Base-by-base conservation (phyloP, 2,113 vertebrate species). In the Megatriorchis doriae region DNA sequence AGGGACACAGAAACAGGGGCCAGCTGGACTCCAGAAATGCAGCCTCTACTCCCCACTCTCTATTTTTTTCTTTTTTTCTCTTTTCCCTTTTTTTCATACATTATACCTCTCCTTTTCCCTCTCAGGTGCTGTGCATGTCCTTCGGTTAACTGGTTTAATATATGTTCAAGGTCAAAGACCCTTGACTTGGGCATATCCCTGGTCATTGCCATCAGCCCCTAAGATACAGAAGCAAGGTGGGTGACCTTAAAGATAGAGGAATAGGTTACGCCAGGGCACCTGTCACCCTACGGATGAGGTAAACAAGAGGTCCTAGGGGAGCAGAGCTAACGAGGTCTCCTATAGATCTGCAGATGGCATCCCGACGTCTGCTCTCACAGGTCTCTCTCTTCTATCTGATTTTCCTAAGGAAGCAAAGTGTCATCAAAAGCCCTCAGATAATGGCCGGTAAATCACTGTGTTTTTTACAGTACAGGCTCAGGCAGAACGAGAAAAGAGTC, bases 41-140 rank as follows among this genome's bases (percentile, higher is more conserved):
- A 67, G 6, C 1, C 0, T 52, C 6, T n/a, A 3, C 19, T 29
- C 8, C n/a, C 2, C 7, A 3, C 3, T 62, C 22, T 43, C 1
- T 32, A 1, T 20, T 32, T 43, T 43, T 3, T 3, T 3, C 1
- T 1, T 26, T 40, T 47, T 65, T 53, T 8, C 1, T 21, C 9
- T 4, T 55, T 26, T 18, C 2, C 2, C 3, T 18, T 40, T 63
- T 62, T 48, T 26, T 27, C 7, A 0, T 36, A 5, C 23, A 29
- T 38, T 36, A 26, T 20, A 7, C 4, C 43, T 52, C 43, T 32
- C 22, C n/a, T 31, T 47, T 67, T 38, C 16, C 20, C 43, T 45
- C 50, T 22, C n/a, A 7, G 52, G 40, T 11, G 7, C 11, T 0
- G 0, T 15, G 21, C 5, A 1, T 5, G 16, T 32, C 70, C 42